A percentile compares a stretch with the other conserved stretches of the same genome.
Conservation (phyloP, 2,888 invertebrate species). For the Lottia scabra region DNA sequence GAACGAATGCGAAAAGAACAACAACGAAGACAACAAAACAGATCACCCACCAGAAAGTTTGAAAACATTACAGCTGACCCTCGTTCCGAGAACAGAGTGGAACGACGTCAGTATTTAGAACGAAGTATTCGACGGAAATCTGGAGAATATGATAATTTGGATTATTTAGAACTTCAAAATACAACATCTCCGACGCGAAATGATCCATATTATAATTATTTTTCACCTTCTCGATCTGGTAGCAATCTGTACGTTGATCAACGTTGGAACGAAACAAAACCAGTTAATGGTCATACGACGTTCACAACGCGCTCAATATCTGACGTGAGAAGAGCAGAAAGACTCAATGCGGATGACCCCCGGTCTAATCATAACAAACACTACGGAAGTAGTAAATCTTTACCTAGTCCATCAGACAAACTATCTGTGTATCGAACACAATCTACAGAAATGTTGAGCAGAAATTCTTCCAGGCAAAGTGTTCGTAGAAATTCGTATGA, state of each 20-base stretch:
- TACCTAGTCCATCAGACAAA: neutral
- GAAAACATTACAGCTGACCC: neutral
- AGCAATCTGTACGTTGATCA: neutral
- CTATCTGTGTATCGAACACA: neutral
- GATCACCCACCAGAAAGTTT: neutral
- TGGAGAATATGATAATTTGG: neutral
- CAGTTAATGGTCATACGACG: too few species aligned
- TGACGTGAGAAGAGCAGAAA: neutral
- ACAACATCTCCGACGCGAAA: neutral
- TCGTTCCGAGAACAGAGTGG: neutral
- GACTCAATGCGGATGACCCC: neutral
- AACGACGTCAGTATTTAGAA: neutral
- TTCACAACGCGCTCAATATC: neutral
- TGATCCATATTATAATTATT: neutral
- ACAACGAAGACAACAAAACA: neutral
- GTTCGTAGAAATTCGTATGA: slow-evolving; percentile 9
- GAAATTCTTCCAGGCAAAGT: neutral
- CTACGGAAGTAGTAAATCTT: neutral
- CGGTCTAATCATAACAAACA: neutral
- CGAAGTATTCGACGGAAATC: neutral
- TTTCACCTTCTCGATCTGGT: neutral
- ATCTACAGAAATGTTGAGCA: neutral
- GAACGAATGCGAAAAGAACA: neutral
- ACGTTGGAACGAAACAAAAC: neutral
- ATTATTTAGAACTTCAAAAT: neutral